These are phyloP conservation scores for Babylonia areolata DNA, from an alignment of 1,140 invertebrate genomes.

Conservation along the genomic window DNA sequence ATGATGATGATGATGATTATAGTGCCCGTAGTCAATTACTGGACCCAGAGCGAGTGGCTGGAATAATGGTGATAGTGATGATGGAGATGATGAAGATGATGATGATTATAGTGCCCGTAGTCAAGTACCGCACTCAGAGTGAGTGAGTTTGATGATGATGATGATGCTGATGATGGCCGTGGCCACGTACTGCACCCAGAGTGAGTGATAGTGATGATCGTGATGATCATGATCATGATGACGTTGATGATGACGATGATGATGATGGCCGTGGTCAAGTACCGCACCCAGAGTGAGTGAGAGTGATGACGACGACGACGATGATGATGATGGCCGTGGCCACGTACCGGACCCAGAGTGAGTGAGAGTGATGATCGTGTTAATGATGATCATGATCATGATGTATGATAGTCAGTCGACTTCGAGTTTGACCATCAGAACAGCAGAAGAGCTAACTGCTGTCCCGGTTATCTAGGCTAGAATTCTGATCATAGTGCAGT, in stretches of 20 bases:
- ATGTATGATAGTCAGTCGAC: too few relatives aligned
- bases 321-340: slow-evolving; percentile 83
- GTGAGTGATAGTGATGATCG: not conserved
- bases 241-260: too few relatives aligned
- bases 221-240: not conserved
- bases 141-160: too few relatives aligned
- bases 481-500: too few relatives aligned
- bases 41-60: slow-evolving; percentile 84
- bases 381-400: too few relatives aligned
- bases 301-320: not conserved
- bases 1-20: slow-evolving; percentile 78
- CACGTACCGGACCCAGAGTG: slow-evolving; percentile 89
- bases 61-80: too few relatives aligned
- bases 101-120: slow-evolving; percentile 93
- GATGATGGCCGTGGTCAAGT: slow-evolving; percentile 77
- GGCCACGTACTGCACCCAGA: not conserved
- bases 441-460: too few relatives aligned
- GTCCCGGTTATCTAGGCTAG: too few relatives aligned
- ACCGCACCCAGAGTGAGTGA: not conserved
- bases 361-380: too few relatives aligned
- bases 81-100: not conserved
- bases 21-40: slow-evolving; percentile 92
- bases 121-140: slow-evolving; percentile 91
- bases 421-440: too few relatives aligned
- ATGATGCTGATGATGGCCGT: too few relatives aligned